These are phyloP conservation scores for Hermaeophaga mercurialis DNA, from an alignment of 2,888 invertebrate species.

Conservation along the genomic window DNA sequence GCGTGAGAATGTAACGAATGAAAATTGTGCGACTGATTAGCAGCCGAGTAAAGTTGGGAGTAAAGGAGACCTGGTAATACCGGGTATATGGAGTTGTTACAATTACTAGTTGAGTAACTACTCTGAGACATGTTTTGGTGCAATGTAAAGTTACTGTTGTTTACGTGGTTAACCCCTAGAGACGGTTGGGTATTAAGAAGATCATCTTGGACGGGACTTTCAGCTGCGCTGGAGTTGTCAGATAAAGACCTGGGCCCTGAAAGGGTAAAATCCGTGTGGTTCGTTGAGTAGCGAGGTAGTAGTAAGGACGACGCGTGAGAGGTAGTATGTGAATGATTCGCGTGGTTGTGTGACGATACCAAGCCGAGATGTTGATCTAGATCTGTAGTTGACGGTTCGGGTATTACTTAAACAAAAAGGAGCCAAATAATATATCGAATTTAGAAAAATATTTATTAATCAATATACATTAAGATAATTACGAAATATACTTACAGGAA, in stretches of 20 bases:
- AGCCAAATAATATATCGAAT: neutral
- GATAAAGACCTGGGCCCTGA: slow-evolving; percentile 77
- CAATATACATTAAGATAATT: neutral
- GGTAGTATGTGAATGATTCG: slow-evolving; percentile 58
- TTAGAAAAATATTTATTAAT: neutral
- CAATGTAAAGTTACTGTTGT: slow-evolving; percentile 66
- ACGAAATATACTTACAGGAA: slow-evolving; percentile 38
- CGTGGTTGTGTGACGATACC: slow-evolving; percentile 64
- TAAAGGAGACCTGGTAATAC: slow-evolving; percentile 83
- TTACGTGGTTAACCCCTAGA: slow-evolving; percentile 62
- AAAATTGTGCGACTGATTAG: slow-evolving; percentile 75
- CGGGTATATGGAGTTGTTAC: slow-evolving; percentile 76
- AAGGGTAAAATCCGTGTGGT: slow-evolving; percentile 69
- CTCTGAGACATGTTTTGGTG: slow-evolving; percentile 55
- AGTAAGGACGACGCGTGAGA: slow-evolving; percentile 61
- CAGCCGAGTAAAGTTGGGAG: slow-evolving; percentile 82
- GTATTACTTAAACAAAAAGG: slow-evolving; percentile 65
- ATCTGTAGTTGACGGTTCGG: slow-evolving; percentile 77
- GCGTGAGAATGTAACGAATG: slow-evolving; percentile 72
- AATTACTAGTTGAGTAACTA: slow-evolving; percentile 64
- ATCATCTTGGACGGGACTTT: slow-evolving; percentile 83
- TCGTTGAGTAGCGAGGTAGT: slow-evolving; percentile 70
- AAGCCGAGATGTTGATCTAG: slow-evolving; percentile 73
- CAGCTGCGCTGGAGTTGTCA: slow-evolving; percentile 82
- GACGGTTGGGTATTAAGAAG: slow-evolving; percentile 69